phyloP scores from a whole-genome alignment of 2,113 vertebrate genomes.

The human region DNA sequence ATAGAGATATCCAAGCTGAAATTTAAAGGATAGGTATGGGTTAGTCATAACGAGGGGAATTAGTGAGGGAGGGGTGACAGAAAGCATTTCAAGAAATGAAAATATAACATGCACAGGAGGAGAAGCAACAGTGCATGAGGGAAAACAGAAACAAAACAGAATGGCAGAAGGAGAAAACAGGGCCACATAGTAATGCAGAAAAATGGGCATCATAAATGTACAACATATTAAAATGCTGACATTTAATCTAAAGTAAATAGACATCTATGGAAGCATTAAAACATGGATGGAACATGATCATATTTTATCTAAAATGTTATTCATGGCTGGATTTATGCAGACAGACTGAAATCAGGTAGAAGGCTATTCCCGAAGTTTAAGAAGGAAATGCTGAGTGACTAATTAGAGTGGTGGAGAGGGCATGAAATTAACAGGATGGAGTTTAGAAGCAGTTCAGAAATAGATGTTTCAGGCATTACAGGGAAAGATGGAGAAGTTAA shows the following conservation, averaged over 20 bases:
- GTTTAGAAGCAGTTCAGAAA: not conserved
- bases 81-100: not conserved
- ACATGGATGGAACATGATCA: not conserved
- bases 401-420: not conserved
- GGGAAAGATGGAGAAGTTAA: not conserved
- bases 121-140: not conserved
- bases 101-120: not conserved
- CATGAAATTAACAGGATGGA: not conserved
- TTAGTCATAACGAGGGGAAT: not conserved
- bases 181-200: not conserved
- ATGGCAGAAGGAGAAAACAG: not conserved
- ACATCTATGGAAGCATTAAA: not conserved
- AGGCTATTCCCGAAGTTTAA: not conserved
- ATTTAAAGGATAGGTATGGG: not conserved
- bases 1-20: not conserved
- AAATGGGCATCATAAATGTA: not conserved
- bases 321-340: not conserved
- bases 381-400: not conserved
- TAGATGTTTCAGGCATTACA: not conserved
- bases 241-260: not conserved
- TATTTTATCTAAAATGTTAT: not conserved
- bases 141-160: not conserved
- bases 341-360: not conserved
- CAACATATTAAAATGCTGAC: not conserved
- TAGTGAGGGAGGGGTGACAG: not conserved